These are phyloP conservation scores for Gonioctena quinquepunctata DNA, from an alignment of 1,140 invertebrate genomes.

Conservation along the genomic window DNA sequence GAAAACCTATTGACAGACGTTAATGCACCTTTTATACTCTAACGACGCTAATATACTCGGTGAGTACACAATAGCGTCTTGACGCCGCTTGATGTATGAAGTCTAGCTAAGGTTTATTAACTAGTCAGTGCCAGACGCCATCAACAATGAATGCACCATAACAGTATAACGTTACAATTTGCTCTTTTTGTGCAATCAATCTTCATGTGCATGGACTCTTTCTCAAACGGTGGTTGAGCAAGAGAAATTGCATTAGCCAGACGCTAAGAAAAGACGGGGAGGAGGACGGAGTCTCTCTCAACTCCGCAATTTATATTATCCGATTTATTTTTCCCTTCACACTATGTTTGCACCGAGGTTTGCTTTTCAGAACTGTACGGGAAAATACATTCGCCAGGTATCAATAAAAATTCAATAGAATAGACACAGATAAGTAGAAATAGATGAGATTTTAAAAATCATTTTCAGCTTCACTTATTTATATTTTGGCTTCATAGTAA, in stretches of 20 bases:
- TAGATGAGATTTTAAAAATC: too few species aligned
- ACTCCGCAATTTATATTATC: neutral
- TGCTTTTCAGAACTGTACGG: too few species aligned
- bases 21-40: slow-evolving; percentile 13
- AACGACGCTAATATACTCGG: slow-evolving; percentile 6
- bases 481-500: too few species aligned
- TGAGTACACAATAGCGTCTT: slow-evolving; percentile 6
- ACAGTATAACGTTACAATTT: neutral
- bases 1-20: slow-evolving; percentile 3
- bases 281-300: neutral
- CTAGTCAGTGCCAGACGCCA: slow-evolving; percentile 1
- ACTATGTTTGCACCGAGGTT: neutral
- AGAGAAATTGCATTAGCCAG: neutral
- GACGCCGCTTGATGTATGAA: slow-evolving; percentile 7
- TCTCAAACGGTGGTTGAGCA: slow-evolving; percentile 8
- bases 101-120: slow-evolving; percentile 8
- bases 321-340: neutral
- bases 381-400: too few species aligned
- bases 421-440: too few species aligned
- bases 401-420: too few species aligned
- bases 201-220: slow-evolving; percentile 6
- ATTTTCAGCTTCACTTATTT: too few species aligned
- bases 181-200: slow-evolving; percentile 5
- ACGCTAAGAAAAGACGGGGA: neutral
- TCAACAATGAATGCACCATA: slow-evolving; percentile 12